phyloP scores from a whole-genome alignment of 2,888 invertebrate species.

The Magallana nippona region DNA sequence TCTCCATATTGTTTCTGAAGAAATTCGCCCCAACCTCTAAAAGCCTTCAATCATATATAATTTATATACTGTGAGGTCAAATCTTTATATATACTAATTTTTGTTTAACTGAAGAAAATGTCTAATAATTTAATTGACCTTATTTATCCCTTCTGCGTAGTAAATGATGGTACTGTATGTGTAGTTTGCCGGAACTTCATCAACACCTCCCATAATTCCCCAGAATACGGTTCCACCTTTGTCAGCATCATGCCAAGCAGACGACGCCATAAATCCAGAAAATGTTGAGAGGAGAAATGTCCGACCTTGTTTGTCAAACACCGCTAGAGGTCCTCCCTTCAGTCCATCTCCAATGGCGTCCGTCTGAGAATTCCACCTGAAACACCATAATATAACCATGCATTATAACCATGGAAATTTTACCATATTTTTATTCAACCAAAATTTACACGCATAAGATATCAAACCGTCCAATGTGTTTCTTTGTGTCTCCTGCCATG shows the following conservation, averaged over 20 bases:
- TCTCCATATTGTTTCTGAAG: conserved; percentile 51
- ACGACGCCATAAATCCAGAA: conserved; percentile 47
- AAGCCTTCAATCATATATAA: conserved; percentile 47
- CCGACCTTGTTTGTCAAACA: conserved; percentile 35
- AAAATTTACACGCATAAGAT: background rate
- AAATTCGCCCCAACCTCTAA: conserved; percentile 55
- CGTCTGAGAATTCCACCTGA: conserved; percentile 33
- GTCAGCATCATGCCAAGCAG: conserved; percentile 25
- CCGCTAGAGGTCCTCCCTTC: conserved; percentile 24
- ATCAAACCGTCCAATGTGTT: conserved; percentile 19
- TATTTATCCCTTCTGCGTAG: conserved; percentile 48
- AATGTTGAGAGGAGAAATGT: conserved; percentile 47
- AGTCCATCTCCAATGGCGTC: conserved; percentile 19
- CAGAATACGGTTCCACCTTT: conserved; percentile 16
- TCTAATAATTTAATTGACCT: conserved; percentile 33
- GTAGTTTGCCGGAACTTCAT: conserved; percentile 49
- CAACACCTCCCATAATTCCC: conserved; percentile 45
- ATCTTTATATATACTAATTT: too few relatives aligned
- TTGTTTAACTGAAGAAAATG: too few relatives aligned
- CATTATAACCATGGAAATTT: background rate
- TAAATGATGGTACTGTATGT: conserved; percentile 50
- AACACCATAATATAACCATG: background rate
- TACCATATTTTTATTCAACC: background rate
- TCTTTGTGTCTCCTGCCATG: conserved; percentile 9
- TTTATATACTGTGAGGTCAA: background rate